A percentile compares a stretch with the other conserved stretches of the same genome.
Conservation (phyloP, 2,888 invertebrate genomes). For the Stenoptilia bipunctidactyla region DNA sequence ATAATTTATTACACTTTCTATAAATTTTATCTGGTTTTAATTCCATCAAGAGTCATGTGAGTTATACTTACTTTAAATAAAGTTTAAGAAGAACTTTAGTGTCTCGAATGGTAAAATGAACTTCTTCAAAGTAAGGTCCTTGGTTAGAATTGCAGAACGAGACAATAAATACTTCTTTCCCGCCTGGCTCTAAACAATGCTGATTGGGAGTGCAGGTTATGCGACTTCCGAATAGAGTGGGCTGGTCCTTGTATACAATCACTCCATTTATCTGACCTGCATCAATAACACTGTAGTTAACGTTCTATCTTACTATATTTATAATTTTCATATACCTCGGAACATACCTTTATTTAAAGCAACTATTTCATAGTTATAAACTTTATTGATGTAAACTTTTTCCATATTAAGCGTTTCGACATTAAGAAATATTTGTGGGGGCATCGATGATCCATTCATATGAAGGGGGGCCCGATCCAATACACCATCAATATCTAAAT, state of each 20-base stretch:
- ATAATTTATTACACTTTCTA: too few relatives aligned
- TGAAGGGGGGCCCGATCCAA: constrained; percentile 59
- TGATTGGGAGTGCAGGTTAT: constrained; percentile 62
- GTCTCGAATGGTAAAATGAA: constrained; percentile 71
- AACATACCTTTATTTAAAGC: constrained; percentile 63
- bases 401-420: constrained; percentile 69
- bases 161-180: constrained; percentile 63
- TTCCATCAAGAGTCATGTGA: too few relatives aligned
- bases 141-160: constrained; percentile 69
- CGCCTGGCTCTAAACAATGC: constrained; percentile 56
- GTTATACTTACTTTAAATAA: constrained; percentile 64
- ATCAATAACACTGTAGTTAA: too few relatives aligned
- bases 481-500: constrained; percentile 72
- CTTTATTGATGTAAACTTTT: constrained; percentile 68
- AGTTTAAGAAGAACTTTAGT: constrained; percentile 67
- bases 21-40: too few relatives aligned
- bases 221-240: constrained; percentile 67
- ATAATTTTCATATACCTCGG: too few relatives aligned
- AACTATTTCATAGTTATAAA: constrained; percentile 73
- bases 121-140: constrained; percentile 74
- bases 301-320: too few relatives aligned
- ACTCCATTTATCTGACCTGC: constrained; percentile 74
- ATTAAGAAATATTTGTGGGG: constrained; percentile 69
- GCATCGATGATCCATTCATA: constrained; percentile 66
- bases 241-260: constrained; percentile 50